Evolutionary conservation across 2,113 vertebrate genomes (phyloP).

Genomic region (Eulemur macaco): DNA sequence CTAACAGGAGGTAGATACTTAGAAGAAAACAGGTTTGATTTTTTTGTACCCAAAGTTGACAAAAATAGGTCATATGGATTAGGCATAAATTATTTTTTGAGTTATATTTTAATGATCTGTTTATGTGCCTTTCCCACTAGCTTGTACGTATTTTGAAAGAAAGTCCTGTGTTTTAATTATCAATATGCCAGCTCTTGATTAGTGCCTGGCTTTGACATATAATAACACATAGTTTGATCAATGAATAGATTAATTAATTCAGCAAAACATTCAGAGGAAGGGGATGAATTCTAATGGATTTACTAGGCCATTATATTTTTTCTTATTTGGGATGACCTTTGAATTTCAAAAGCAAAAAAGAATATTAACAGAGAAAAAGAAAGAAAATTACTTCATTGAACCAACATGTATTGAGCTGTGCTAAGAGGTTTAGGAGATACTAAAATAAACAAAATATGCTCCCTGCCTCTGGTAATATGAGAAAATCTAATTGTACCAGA

Average conservation of each 20-base stretch:
- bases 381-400: constrained; percentile 43
- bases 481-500: constrained; percentile 4
- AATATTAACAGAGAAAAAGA: constrained; percentile 31
- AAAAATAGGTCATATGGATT: neutral
- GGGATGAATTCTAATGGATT: constrained; percentile 11
- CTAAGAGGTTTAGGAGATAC: constrained; percentile 29
- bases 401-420: neutral
- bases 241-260: constrained; percentile 45
- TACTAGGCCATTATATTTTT: neutral
- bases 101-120: neutral
- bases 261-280: constrained; percentile 35
- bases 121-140: neutral
- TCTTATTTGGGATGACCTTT: constrained; percentile 39
- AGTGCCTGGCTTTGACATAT: neutral
- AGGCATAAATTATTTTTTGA: neutral
- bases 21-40: neutral
- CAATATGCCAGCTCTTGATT: neutral
- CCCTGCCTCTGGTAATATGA: neutral
- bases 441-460: constrained; percentile 38
- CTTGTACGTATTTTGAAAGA: neutral
- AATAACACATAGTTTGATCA: constrained; percentile 11
- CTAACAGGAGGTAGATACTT: neutral
- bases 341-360: constrained; percentile 51
- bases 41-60: neutral
- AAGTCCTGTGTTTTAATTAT: constrained; percentile 12